Base-by-base conservation (phyloP, 1,140 invertebrate genomes). In the Calliphora vicina region DNA sequence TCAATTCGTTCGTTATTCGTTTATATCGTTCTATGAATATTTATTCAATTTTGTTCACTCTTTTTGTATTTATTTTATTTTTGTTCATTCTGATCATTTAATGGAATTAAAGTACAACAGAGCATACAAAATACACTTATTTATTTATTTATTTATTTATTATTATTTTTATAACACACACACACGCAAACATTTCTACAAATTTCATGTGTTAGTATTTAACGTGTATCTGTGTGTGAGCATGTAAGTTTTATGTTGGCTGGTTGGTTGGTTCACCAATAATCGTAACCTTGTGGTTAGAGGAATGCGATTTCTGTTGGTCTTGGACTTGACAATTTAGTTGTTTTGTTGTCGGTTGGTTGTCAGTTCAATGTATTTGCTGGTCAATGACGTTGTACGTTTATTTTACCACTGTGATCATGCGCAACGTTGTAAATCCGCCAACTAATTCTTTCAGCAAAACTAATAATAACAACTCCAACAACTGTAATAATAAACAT, bases 271-370 rank as follows among this genome's bases (percentile, higher is more conserved):
- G 74, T 43, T 78, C 74, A 45, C n/a, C 74, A 45, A 20, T 78
- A 78, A 78, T 2, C 35, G 35, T 78, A 78, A 78, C 74, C 74
- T 78, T 78, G 74, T 78, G 74, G 74, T 78, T 78, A 23, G 35
- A 43, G 74, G 74, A 78, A 78, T 78, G 74, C 74, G 74, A 78
- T 78, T 78, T 78, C 42, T 23, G 35, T 78, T 78, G 74, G 74
- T 78, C 74, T 78, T 78, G 74, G 42, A 78, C 74, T 78, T 78
- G 74, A 78, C 74, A 78, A 78, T 78, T 78, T 78, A 78, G 74
- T 23, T 78, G 74, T 78, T 78, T 78, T 78, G 74, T 78, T 78
- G 74, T 43, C 74, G 35, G 35, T 78, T 78, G 42, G 17, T 43
- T 78, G 74, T 78, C 74, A 78, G 74, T 78, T 78, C 74, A 78